Conservation (phyloP, 2,888 invertebrate species). For the Orchesella flavescens region DNA sequence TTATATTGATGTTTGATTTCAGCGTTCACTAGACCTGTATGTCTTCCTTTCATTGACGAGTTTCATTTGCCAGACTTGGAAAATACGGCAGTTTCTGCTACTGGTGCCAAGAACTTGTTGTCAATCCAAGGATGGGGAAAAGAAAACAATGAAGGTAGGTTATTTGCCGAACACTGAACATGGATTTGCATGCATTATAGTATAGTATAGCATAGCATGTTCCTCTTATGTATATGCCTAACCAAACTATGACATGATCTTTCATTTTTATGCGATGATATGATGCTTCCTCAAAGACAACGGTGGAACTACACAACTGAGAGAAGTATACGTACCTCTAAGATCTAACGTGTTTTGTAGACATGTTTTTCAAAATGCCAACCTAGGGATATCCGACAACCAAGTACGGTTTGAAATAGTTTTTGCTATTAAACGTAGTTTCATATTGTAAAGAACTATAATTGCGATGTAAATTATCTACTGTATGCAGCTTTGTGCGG, state of each 20-base stretch:
- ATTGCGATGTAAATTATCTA: not conserved
- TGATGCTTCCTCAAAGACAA: conserved; percentile 33
- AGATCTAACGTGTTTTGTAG: conserved; percentile 64
- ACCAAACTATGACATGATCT: not conserved
- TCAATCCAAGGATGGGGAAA: conserved; percentile 72
- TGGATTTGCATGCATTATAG: no score
- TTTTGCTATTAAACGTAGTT: not conserved
- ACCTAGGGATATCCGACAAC: conserved; percentile 53
- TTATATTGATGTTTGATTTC: not conserved
- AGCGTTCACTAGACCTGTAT: conserved; percentile 69
- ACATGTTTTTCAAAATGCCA: conserved; percentile 50
- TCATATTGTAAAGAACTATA: no score
- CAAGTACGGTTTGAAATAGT: conserved; percentile 54
- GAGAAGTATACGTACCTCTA: conserved; percentile 64
- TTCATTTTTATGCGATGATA: not conserved
- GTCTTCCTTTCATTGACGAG: conserved; percentile 68
- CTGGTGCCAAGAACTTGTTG: conserved; percentile 30
- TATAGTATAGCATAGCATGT: no score
- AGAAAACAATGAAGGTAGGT: conserved; percentile 68
- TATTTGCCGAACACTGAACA: not conserved
- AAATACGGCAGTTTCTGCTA: conserved; percentile 27
- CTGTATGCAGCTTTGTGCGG: conserved; percentile 71
- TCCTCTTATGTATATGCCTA: no score
- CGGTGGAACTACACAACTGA: conserved; percentile 64
- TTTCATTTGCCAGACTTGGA: conserved; percentile 55